Conservation (phyloP, 2,797 vertebrate species). For the Diplodus puntazzo region DNA sequence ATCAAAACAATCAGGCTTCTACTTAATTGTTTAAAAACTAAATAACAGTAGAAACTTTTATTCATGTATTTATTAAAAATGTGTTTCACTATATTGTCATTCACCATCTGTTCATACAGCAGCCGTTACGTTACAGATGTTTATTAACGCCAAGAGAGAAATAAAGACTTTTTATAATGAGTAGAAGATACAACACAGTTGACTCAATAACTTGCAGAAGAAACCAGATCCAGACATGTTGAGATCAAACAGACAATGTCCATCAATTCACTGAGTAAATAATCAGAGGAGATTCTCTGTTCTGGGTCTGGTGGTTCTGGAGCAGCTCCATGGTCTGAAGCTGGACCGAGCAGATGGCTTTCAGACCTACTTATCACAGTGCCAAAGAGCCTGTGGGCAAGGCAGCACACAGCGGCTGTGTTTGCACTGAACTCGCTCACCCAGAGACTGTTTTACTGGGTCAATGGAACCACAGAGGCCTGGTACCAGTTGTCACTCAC, state of each 20-base stretch:
- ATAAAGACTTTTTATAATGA: background rate
- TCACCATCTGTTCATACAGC: no score
- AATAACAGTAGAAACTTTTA: no score
- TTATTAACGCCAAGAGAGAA: background rate
- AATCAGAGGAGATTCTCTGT: background rate
- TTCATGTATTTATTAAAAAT: no score
- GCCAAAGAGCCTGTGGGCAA: conserved; percentile 30
- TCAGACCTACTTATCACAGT: conserved; percentile 13
- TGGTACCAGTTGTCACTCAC: background rate
- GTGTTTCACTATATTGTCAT: no score
- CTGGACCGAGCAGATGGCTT: conserved; percentile 34
- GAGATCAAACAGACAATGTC: background rate
- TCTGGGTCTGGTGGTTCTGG: background rate
- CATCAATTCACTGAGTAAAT: background rate
- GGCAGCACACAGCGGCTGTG: conserved; percentile 1
- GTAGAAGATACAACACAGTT: background rate
- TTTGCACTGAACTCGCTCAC: conserved; percentile 1
- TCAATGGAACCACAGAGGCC: conserved; percentile 21
- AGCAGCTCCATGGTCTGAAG: background rate
- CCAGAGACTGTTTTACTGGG: conserved; percentile 14
- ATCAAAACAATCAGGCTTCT: no score
- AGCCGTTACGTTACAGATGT: background rate
- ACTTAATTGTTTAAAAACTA: no score
- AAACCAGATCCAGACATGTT: no score
- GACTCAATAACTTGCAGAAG: background rate